Evolutionary conservation across 2,888 invertebrate species (phyloP), one percentile per base, ranked within the genome.

Genomic region (Parasteatoda lunata): DNA sequence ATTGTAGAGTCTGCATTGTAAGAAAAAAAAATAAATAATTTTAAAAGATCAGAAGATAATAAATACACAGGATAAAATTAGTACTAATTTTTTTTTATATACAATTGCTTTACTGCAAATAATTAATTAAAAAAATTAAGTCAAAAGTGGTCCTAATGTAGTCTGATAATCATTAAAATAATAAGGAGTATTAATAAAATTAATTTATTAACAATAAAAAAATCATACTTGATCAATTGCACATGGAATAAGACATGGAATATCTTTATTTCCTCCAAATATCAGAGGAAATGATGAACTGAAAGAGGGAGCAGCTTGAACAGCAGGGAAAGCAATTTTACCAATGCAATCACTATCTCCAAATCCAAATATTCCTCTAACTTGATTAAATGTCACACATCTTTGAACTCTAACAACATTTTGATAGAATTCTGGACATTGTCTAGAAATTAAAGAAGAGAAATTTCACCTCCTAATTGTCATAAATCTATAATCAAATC

Each of bases 331-430:
- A 13, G 95, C 95, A 84, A 99, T 97, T 94, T 99, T 99, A 76
- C 98, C 99, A 90, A 99, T 97, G 87, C 96, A 95, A 92, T 98
- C 97, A 88, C 97, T 97, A 90, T 98, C 98, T 0, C 95, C 96
- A 91, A 99, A 99, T 0, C 99, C 99, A 92, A 99, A 99, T 89
- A 99, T 99, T 5, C 97, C 97, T 92, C 97, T 97, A 3, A 97
- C 98, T 93, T 99, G 99, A 92, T 99, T 99, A 91, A 96, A 98
- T 0, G 98, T 99, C 15, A 99, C 98, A 91, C 96, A 95, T 92
- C 96, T 97, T 92, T 98, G 97, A 91, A 99, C 96, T 90, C 96
- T 94, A 49, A 97, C 94, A 93, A 99, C 96, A 91, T 98, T 99
- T 90, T 95, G 95, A 92, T 98, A 99, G 93, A 99, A 98, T 9